A percentile compares a stretch with the other conserved stretches of the same genome.
phyloP scores from a whole-genome alignment of 2,797 vertebrate species.

The Gephyroberyx darwinii region DNA sequence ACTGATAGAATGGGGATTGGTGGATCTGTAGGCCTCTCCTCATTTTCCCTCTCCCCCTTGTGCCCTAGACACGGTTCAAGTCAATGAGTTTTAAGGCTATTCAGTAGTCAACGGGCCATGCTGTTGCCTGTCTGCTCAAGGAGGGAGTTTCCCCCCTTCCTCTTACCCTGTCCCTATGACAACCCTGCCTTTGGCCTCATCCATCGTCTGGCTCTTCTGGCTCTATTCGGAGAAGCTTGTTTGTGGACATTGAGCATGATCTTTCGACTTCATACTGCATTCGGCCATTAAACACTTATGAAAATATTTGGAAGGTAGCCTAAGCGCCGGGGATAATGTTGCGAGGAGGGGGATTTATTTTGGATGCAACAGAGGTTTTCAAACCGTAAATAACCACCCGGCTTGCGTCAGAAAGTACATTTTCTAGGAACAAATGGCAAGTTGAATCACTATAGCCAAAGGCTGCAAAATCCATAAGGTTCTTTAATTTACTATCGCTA shows the following conservation, averaged over 20 bases:
- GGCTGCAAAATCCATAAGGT: slow-evolving; percentile 2
- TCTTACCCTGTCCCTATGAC: slow-evolving; percentile 19
- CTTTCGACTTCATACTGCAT: slow-evolving; percentile 33
- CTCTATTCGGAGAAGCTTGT: slow-evolving; percentile 37
- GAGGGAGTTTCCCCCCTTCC: slow-evolving; percentile 14
- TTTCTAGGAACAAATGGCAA: slow-evolving; percentile 38
- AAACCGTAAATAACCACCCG: slow-evolving; percentile 48
- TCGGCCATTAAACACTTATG: slow-evolving; percentile 36
- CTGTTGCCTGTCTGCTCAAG: slow-evolving; percentile 9
- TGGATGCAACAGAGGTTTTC: slow-evolving; percentile 56
- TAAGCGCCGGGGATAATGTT: slow-evolving; percentile 32
- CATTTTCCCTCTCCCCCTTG: slow-evolving; percentile 17
- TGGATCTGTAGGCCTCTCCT: slow-evolving; percentile 38
- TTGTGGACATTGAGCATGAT: slow-evolving; percentile 50
- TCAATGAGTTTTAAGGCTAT: slow-evolving; percentile 28
- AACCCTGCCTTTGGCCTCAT: slow-evolving; percentile 33
- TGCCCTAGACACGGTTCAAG: slow-evolving; percentile 20
- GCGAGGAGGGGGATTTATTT: slow-evolving; percentile 54
- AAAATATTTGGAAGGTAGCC: slow-evolving; percentile 52
- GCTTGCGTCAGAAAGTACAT: slow-evolving; percentile 34
- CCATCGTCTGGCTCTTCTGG: slow-evolving; percentile 13
- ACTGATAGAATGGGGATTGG: slow-evolving; percentile 56
- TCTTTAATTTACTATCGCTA: slow-evolving; percentile 15
- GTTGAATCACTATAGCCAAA: slow-evolving; percentile 12
- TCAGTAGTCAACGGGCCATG: slow-evolving; percentile 32